These are phyloP conservation scores for Crypturellus tataupa DNA, from an alignment of 2,797 vertebrate species.

Conservation along the genomic window DNA sequence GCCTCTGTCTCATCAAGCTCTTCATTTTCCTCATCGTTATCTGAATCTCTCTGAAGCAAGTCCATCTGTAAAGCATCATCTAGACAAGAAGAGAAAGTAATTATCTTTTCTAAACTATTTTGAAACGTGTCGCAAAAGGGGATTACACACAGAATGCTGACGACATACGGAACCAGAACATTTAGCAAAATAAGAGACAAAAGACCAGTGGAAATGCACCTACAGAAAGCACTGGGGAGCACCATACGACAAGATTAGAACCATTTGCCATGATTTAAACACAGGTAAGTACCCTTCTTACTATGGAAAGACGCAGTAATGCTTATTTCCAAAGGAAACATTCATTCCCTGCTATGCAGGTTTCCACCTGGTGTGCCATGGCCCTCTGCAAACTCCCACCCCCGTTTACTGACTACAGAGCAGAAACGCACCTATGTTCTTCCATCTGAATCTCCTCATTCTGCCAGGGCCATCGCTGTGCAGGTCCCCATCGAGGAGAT, in stretches of 20 bases:
- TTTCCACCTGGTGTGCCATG: not conserved
- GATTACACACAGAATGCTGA: not conserved
- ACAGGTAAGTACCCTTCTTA: too few species aligned
- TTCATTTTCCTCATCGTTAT: constrained; percentile 86
- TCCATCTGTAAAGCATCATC: constrained; percentile 88
- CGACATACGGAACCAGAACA: not conserved
- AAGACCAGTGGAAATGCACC: not conserved
- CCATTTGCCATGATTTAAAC: not conserved
- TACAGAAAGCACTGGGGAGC: not conserved
- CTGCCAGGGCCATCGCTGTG: constrained; percentile 95
- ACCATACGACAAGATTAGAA: not conserved
- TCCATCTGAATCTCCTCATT: constrained; percentile 94
- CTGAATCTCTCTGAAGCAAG: constrained; percentile 82
- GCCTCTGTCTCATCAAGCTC: constrained; percentile 87
- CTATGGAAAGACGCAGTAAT: not conserved
- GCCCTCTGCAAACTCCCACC: too few species aligned
- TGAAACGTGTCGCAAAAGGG: not conserved
- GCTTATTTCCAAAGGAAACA: not conserved
- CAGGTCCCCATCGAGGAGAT: constrained; percentile 94
- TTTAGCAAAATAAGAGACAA: not conserved
- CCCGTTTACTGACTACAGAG: not conserved
- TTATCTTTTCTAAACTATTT: not conserved
- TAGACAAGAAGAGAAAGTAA: constrained; percentile 65
- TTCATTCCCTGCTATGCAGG: not conserved
- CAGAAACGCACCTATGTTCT: constrained; percentile 85